Conservation (phyloP, 2,888 invertebrate genomes). For the Dasysyrphus albostriatus region DNA sequence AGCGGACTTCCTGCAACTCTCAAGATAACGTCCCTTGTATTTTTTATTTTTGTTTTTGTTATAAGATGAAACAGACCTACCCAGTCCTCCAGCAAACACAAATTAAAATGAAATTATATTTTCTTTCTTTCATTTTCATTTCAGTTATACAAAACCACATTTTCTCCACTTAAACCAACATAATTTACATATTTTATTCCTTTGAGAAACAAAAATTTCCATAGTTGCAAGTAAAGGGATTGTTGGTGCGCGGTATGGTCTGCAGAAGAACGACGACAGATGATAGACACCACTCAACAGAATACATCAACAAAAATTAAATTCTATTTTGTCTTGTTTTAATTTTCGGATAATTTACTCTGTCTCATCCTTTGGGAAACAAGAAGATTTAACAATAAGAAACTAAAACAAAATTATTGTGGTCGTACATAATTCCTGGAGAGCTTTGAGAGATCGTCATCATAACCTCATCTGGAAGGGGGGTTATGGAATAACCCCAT, state of each 20-base stretch:
- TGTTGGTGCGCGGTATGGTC: constrained; percentile 41
- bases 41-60: too few species aligned
- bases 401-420: constrained; percentile 48
- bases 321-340: constrained; percentile 68
- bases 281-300: constrained; percentile 29
- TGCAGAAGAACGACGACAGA: constrained; percentile 15
- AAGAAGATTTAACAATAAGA: constrained; percentile 38
- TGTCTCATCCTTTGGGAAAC: constrained; percentile 59
- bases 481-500: background rate
- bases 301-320: constrained; percentile 57
- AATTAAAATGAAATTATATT: constrained; percentile 60
- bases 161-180: constrained; percentile 46
- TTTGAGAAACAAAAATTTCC: constrained; percentile 57
- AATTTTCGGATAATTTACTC: constrained; percentile 72
- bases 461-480: constrained; percentile 53
- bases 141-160: constrained; percentile 32
- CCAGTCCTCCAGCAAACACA: constrained; percentile 38
- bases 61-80: background rate
- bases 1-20: background rate
- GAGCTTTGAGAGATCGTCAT: constrained; percentile 30
- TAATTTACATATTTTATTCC: constrained; percentile 60
- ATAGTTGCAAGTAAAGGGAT: constrained; percentile 47
- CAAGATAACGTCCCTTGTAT: constrained; percentile 11
- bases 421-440: constrained; percentile 46
- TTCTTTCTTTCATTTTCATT: background rate